Base-by-base conservation (phyloP, 2,113 vertebrate species). In the Archocentrus centrarchus region DNA sequence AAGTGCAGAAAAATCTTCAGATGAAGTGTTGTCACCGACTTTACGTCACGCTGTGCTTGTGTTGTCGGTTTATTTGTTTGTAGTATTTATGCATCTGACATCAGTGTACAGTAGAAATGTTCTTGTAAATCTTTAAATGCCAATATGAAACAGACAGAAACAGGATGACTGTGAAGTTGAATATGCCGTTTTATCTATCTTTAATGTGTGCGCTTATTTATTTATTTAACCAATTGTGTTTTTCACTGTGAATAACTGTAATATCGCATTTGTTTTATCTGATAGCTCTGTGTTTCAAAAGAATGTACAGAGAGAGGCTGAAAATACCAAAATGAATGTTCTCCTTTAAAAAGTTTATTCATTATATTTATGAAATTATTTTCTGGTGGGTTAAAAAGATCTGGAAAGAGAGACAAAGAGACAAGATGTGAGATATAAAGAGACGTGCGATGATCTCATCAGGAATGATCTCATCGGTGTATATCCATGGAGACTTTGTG, bases 401-500 rank as follows among this genome's bases (percentile, higher is more conserved):
- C 30, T 39, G 18, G 27, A 14, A 17, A 57, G 47, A 47, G 15
- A 55, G 47, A 73, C 3, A 27, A 20, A 59, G 35, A 61, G 37
- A 66, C 61, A 75, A 44, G 32, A 37, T 39, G 59, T 60, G 4
- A 77, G 55, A 76, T 35, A 41, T 15, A 59, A 10, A 57, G 18
- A 39, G 55, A 77, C 63, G 50, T 0, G 24, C 15, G 82, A 88
- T 94, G 92, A 94, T 88, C 86, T 94, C 92, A 94, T 92, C 87
- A 13, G 63, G 79, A 77, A 53, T 94, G 91, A 94, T 86, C 87
- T 93, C 92, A 94, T 93, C 88, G 2, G 14, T 75, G 75, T 37
- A 15, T 59, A 50, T 75, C 80, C 35, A 2, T 78, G 32, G 79
- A 86, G 81, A 64, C 64, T 62, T 6, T 59, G 77, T 77, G 68